Conservation (phyloP, 2,113 vertebrate species). For the Plecturocebus donacophilus region DNA sequence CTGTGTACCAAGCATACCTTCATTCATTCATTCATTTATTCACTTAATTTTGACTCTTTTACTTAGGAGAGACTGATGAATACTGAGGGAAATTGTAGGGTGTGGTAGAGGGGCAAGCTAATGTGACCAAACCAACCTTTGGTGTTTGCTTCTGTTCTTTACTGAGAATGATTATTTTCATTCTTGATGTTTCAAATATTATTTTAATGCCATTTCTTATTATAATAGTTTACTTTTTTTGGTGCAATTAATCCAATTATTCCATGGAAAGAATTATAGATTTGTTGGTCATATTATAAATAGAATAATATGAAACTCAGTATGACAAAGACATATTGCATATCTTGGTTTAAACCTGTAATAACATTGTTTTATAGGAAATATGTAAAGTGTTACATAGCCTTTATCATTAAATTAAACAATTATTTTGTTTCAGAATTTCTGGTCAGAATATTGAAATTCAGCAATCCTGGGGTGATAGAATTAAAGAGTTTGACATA, state of each 20-base stretch:
- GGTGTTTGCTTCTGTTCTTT: not conserved
- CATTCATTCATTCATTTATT: not conserved
- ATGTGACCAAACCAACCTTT: not conserved
- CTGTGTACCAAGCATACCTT: not conserved
- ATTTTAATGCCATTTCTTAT: slow-evolving; percentile 52
- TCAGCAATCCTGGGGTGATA: slow-evolving; percentile 1
- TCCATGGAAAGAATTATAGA: not conserved
- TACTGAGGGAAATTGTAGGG: not conserved
- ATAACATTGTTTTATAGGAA: not conserved
- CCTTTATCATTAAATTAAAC: not conserved
- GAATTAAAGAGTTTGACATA: slow-evolving; percentile 31
- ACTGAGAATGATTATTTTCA: slow-evolving; percentile 18
- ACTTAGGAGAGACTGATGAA: not conserved
- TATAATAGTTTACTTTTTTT: not conserved
- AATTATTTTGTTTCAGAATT: slow-evolving; percentile 19
- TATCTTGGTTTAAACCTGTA: not conserved
- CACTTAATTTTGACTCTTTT: not conserved
- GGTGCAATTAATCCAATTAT: not conserved
- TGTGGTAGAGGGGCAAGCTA: not conserved
- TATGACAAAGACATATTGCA: not conserved
- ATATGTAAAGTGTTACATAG: not conserved
- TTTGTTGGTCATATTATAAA: not conserved
- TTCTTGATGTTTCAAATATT: not conserved
- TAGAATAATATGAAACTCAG: not conserved
- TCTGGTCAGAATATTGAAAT: slow-evolving; percentile 11